A percentile compares a stretch with the other conserved stretches of the same genome.
Conservation (phyloP, 2,797 vertebrate species). For the Paratrypauchen microcephalus region DNA sequence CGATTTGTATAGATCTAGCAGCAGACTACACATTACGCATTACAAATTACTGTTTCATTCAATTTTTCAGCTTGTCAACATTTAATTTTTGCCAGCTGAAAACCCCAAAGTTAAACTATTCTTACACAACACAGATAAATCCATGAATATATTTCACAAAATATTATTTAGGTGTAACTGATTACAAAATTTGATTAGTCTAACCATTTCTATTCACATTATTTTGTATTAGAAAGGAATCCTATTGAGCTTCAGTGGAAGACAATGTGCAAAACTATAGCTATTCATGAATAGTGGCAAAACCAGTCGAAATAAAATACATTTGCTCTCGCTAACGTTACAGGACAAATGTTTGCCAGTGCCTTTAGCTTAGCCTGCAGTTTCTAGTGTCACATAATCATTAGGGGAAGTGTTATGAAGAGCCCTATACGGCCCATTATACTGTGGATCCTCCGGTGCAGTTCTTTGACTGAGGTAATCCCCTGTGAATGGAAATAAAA, state of each 20-base stretch:
- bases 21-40: too few species aligned
- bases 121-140: too few species aligned
- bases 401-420: constrained; percentile 8
- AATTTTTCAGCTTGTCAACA: neutral
- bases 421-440: constrained; percentile 3
- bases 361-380: constrained; percentile 1
- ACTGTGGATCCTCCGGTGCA: neutral
- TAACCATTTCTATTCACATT: too few species aligned
- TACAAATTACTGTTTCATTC: too few species aligned
- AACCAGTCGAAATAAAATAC: neutral
- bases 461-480: constrained; percentile 19
- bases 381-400: constrained; percentile 4
- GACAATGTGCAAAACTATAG: neutral
- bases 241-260: neutral
- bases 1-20: too few species aligned
- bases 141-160: too few species aligned
- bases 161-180: neutral
- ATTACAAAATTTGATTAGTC: neutral
- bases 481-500: constrained; percentile 29
- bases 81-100: too few species aligned
- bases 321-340: neutral
- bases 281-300: neutral
- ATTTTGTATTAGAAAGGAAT: neutral
- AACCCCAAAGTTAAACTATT: neutral
- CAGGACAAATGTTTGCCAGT: constrained; percentile 3